phyloP scores from a whole-genome alignment of 1,140 invertebrate genomes.

The Stegodyphus dumicola region DNA sequence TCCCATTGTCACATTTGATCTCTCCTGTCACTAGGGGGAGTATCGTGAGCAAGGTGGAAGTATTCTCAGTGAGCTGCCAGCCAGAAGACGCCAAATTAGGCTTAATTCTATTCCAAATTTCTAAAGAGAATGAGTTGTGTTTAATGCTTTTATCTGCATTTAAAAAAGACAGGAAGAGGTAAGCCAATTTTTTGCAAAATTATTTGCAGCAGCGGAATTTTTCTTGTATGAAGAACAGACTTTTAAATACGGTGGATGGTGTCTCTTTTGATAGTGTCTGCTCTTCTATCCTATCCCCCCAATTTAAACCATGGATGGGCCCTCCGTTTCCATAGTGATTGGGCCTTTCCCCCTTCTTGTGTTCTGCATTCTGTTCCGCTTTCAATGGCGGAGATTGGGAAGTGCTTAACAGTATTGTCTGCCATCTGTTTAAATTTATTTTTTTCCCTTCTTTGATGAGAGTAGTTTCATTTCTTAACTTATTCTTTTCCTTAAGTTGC shows the following conservation, averaged over 20 bases:
- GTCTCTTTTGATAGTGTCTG: not conserved
- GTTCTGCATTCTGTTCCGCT: constrained; percentile 35
- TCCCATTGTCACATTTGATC: constrained; percentile 56
- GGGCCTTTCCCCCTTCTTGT: constrained; percentile 42
- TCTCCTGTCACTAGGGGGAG: constrained; percentile 54
- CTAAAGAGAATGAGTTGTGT: not conserved
- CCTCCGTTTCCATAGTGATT: constrained; percentile 37
- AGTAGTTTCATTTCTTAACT: too few species aligned
- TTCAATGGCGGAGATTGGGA: constrained; percentile 47
- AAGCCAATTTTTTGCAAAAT: too few species aligned
- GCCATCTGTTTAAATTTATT: not conserved
- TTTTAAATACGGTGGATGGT: not conserved
- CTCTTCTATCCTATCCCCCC: constrained; percentile 41
- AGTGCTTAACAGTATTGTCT: not conserved
- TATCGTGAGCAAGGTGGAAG: constrained; percentile 30
- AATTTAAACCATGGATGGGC: constrained; percentile 44
- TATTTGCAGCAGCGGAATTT: too few species aligned
- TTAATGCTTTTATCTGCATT: too few species aligned
- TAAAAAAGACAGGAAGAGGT: too few species aligned
- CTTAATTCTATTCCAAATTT: constrained; percentile 17
- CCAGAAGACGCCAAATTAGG: constrained; percentile 20
- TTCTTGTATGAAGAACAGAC: too few species aligned
- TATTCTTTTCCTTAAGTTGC: too few species aligned
- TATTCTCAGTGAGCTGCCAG: constrained; percentile 25
- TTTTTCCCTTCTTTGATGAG: not conserved